phyloP scores from a whole-genome alignment of 2,113 vertebrate genomes.

The Anhinga anhinga region DNA sequence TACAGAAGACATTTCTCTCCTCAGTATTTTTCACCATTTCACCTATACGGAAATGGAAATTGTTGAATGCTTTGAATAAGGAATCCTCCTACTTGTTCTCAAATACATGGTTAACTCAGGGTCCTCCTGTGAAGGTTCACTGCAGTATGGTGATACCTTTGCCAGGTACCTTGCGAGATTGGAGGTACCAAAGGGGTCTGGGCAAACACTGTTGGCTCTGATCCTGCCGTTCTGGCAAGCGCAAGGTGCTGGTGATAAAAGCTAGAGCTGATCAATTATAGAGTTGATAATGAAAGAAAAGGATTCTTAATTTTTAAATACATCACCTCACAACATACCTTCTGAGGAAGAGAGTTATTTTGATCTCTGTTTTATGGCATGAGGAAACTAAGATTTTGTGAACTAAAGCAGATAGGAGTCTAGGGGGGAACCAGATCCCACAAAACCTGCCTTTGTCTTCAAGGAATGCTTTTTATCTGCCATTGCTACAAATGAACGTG shows the following conservation, averaged over 20 bases:
- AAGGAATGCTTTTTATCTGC: not conserved
- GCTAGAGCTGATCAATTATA: not conserved
- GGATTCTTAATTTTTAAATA: not conserved
- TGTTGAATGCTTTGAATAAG: not conserved
- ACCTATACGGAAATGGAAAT: not conserved
- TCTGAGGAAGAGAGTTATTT: not conserved
- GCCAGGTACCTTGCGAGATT: accelerated
- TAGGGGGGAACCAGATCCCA: not conserved
- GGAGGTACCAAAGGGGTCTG: not conserved
- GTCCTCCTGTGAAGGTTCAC: not conserved
- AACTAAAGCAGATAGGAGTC: not conserved
- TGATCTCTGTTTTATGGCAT: not conserved
- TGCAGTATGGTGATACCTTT: not conserved
- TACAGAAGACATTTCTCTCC: not conserved
- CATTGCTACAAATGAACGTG: not conserved
- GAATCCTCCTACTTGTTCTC: not conserved
- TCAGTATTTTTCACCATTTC: not conserved
- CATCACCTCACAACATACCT: not conserved
- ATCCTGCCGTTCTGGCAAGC: not conserved
- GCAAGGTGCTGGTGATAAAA: not conserved
- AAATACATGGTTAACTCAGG: not conserved
- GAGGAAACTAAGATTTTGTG: not conserved
- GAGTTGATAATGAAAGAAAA: not conserved
- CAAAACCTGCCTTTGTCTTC: not conserved
- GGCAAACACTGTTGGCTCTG: not conserved